phyloP scores from a whole-genome alignment of 2,113 vertebrate species.

The Phyllostomus hastatus region DNA sequence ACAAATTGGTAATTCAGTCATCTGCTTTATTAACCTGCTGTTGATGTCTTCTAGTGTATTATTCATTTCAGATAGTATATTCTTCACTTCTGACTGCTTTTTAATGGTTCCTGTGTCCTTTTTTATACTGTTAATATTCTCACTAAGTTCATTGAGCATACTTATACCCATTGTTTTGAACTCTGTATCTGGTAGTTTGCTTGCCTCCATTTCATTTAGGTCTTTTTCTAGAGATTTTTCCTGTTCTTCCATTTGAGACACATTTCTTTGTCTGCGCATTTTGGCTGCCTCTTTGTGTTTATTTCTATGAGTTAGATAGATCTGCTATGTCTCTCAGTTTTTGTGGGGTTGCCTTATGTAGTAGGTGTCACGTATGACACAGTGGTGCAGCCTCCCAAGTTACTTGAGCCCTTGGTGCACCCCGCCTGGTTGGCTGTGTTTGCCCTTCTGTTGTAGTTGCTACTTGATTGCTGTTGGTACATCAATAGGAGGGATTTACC shows the following conservation, averaged over 20 bases:
- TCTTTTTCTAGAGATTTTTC: not conserved
- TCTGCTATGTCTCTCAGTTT: not conserved
- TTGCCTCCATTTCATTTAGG: not conserved
- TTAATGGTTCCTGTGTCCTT: not conserved
- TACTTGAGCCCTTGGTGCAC: not conserved
- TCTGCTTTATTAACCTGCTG: not conserved
- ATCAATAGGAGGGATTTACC: too few species aligned
- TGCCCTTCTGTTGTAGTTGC: too few species aligned
- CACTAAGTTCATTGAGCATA: not conserved
- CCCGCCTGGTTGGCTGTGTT: too few species aligned
- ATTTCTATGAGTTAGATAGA: not conserved
- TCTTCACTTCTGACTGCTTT: not conserved
- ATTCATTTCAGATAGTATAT: not conserved
- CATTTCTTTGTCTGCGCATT: not conserved
- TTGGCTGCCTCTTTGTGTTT: not conserved
- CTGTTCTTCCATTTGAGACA: not conserved
- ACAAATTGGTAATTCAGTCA: not conserved
- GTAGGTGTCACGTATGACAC: not conserved
- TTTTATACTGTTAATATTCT: not conserved
- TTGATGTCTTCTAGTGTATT: not conserved
- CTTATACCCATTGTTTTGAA: not conserved
- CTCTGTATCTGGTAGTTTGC: not conserved
- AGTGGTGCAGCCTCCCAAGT: not conserved
- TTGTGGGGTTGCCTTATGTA: not conserved
- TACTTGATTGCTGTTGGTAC: too few species aligned